These are phyloP conservation scores for Dromius quadrimaculatus DNA, from an alignment of 2,888 invertebrate species.

Conservation along the genomic window DNA sequence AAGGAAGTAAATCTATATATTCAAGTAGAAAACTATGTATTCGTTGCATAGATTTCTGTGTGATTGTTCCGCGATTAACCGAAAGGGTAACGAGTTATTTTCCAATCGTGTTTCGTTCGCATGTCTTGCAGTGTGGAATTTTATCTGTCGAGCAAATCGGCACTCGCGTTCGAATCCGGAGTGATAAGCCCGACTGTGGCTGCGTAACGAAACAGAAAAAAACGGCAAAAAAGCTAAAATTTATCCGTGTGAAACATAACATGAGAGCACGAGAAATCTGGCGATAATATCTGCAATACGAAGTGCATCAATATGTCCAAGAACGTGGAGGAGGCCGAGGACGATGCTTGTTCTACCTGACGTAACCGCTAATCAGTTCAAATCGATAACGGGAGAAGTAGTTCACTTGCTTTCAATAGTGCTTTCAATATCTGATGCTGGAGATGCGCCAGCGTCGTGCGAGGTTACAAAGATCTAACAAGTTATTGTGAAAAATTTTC, in stretches of 20 bases:
- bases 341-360: constrained; percentile 32
- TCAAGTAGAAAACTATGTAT: no score
- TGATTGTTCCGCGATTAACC: constrained; percentile 18
- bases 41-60: not conserved
- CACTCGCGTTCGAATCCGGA: constrained; percentile 46
- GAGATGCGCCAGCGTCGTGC: no score
- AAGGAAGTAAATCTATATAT: no score
- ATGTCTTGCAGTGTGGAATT: constrained; percentile 40
- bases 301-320: constrained; percentile 16
- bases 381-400: constrained; percentile 41
- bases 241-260: constrained; percentile 52
- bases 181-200: constrained; percentile 41
- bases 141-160: constrained; percentile 45
- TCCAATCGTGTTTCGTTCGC: constrained; percentile 36
- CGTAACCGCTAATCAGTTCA: constrained; percentile 50
- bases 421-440: no score
- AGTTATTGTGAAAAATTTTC: no score
- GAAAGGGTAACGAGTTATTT: constrained; percentile 45
- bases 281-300: constrained; percentile 32
- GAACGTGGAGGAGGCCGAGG: constrained; percentile 6
- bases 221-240: constrained; percentile 41
- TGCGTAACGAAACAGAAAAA: constrained; percentile 32
- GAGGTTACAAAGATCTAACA: no score
- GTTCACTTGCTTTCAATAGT: constrained; percentile 50
- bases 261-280: constrained; percentile 43